These are phyloP conservation scores for Oreochromis aureus DNA, from an alignment of 2,113 vertebrate genomes.

Conservation along the genomic window DNA sequence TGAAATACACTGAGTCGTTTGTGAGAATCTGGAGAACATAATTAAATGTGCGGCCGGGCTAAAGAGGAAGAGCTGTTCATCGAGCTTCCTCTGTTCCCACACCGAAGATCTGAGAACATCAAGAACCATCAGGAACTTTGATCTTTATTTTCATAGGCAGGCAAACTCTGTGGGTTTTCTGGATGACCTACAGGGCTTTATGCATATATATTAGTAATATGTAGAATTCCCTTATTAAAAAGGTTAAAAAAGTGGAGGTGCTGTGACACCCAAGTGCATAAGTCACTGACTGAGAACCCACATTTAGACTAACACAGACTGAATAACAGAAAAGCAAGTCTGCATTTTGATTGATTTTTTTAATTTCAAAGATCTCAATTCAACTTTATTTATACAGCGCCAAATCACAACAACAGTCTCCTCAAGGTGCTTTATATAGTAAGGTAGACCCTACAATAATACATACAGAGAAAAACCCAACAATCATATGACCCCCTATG, in stretches of 20 bases:
- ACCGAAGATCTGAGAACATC: background rate
- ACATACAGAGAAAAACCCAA: background rate
- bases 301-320: background rate
- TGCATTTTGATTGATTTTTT: background rate
- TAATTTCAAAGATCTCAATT: background rate
- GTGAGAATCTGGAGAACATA: background rate
- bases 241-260: background rate
- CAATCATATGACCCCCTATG: fast-evolving
- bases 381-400: background rate
- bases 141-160: background rate
- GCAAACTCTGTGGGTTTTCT: background rate
- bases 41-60: background rate
- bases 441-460: fast-evolving
- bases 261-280: background rate
- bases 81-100: background rate
- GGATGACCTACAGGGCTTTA: background rate
- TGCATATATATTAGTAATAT: background rate
- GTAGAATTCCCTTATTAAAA: background rate
- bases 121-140: background rate
- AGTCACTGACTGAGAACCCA: background rate
- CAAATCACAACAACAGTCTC: background rate
- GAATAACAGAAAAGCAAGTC: background rate
- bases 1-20: background rate
- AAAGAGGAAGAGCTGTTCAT: background rate
- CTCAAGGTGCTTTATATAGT: fast-evolving